These are phyloP conservation scores for Zeus faber DNA, from an alignment of 2,113 vertebrate species.

Conservation along the genomic window DNA sequence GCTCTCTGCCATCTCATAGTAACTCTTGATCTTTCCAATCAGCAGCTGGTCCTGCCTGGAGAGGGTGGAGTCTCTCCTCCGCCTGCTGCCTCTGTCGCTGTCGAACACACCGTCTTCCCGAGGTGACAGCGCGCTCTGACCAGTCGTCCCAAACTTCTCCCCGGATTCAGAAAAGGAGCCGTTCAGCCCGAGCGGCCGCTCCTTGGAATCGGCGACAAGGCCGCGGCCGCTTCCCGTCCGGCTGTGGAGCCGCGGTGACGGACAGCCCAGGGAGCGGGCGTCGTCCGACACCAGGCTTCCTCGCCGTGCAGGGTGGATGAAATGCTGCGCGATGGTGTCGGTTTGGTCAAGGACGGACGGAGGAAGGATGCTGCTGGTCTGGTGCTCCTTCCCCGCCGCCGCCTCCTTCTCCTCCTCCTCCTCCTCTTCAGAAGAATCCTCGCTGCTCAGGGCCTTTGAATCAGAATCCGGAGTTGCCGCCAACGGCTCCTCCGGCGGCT, in stretches of 20 bases:
- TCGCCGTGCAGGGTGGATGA: constrained; percentile 69
- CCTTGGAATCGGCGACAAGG: constrained; percentile 57
- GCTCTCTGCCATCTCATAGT: constrained; percentile 83
- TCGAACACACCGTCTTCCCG: constrained; percentile 53
- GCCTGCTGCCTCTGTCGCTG: constrained; percentile 23
- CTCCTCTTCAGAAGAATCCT: constrained; percentile 79
- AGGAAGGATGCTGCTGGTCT: constrained; percentile 79
- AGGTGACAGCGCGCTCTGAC: constrained; percentile 46
- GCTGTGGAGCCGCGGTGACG: constrained; percentile 65
- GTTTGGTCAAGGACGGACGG: constrained; percentile 88
- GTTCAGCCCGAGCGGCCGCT: constrained; percentile 31
- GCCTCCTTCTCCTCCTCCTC: constrained; percentile 54
- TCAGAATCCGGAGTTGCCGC: constrained; percentile 49
- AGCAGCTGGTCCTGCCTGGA: constrained; percentile 84
- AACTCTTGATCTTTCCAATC: constrained; percentile 87
- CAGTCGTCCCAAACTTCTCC: constrained; percentile 17
- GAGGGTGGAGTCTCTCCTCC: constrained; percentile 75
- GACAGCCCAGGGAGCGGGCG: constrained; percentile 43
- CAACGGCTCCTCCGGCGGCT: constrained; percentile 12
- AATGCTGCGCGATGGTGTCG: constrained; percentile 83
- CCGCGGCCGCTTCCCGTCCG: constrained; percentile 75
- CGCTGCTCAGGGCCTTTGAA: constrained; percentile 77
- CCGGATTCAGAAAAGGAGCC: constrained; percentile 25
- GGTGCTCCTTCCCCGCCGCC: constrained; percentile 18
- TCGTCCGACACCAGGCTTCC: constrained; percentile 76